phyloP scores from a whole-genome alignment of 2,888 invertebrate species.

The Spisula solida region DNA sequence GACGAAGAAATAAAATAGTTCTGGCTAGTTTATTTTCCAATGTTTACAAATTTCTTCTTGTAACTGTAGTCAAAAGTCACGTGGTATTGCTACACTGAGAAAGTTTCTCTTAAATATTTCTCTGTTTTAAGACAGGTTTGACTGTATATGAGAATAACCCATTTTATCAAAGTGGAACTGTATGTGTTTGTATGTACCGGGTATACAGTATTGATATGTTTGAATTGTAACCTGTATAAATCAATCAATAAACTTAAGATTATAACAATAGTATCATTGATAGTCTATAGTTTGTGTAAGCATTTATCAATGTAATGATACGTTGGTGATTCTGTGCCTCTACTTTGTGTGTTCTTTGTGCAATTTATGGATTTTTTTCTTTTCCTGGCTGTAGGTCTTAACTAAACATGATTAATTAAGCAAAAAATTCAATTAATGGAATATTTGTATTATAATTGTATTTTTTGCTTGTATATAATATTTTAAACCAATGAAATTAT shows the following conservation, averaged over 20 bases:
- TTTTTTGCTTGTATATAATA: background rate
- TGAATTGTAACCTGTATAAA: background rate
- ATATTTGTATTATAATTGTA: background rate
- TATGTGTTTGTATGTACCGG: background rate
- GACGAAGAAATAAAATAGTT: too few species aligned
- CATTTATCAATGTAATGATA: constrained; percentile 13
- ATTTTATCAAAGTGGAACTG: background rate
- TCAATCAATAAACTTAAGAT: constrained; percentile 34
- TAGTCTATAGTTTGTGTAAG: constrained; percentile 7
- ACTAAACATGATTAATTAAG: background rate
- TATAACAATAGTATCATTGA: constrained; percentile 40
- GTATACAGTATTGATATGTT: constrained; percentile 11
- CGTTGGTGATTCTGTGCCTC: background rate
- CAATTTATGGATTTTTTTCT: background rate
- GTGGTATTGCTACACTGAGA: too few species aligned
- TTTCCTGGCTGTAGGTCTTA: background rate
- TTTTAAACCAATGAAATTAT: background rate
- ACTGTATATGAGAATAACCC: too few species aligned
- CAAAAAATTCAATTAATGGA: background rate
- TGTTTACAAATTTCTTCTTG: too few species aligned
- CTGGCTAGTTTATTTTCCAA: too few species aligned
- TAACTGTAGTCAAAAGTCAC: too few species aligned
- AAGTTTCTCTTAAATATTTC: too few species aligned
- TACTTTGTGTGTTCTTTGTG: background rate
- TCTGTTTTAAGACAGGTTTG: too few species aligned